Evolutionary conservation across 2,888 invertebrate species (phyloP).

Genomic region (Tubulanus polymorphus): DNA sequence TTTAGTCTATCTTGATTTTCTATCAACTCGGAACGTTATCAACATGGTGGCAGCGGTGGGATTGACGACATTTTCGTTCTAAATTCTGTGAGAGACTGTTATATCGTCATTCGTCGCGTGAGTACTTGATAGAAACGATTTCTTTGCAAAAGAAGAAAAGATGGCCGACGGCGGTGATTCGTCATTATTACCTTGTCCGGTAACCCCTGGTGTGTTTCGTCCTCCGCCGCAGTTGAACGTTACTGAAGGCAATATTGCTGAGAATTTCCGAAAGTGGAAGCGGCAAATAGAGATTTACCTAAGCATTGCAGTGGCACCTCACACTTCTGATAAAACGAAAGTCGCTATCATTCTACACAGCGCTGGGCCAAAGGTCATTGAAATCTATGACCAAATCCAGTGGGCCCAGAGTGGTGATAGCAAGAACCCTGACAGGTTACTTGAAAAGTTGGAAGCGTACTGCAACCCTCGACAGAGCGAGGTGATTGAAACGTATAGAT

Average conservation of each 20-base stretch:
- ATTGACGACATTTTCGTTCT: too few species aligned
- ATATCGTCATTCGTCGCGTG: too few species aligned
- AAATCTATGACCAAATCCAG: conserved; percentile 12
- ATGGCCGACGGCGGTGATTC: too few species aligned
- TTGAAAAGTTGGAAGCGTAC: conserved; percentile 17
- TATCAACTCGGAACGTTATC: too few species aligned
- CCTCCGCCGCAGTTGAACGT: background rate
- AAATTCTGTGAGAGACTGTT: too few species aligned
- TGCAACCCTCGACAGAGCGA: conserved; percentile 20
- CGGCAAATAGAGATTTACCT: background rate
- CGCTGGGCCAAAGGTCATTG: conserved; percentile 6
- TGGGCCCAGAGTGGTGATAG: conserved; percentile 8
- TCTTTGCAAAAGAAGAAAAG: too few species aligned
- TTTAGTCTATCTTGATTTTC: too few species aligned
- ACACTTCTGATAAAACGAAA: background rate
- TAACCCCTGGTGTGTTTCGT: too few species aligned
- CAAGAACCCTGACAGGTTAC: conserved; percentile 9
- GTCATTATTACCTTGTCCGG: too few species aligned
- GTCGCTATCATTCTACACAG: background rate
- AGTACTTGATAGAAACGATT: too few species aligned
- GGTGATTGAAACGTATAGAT: conserved; percentile 19
- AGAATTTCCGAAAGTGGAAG: background rate
- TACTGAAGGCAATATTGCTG: background rate
- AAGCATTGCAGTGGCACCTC: background rate
- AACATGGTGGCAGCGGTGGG: too few species aligned